Base-by-base conservation (phyloP, 2,797 vertebrate genomes). In the Lepus oiostolus region DNA sequence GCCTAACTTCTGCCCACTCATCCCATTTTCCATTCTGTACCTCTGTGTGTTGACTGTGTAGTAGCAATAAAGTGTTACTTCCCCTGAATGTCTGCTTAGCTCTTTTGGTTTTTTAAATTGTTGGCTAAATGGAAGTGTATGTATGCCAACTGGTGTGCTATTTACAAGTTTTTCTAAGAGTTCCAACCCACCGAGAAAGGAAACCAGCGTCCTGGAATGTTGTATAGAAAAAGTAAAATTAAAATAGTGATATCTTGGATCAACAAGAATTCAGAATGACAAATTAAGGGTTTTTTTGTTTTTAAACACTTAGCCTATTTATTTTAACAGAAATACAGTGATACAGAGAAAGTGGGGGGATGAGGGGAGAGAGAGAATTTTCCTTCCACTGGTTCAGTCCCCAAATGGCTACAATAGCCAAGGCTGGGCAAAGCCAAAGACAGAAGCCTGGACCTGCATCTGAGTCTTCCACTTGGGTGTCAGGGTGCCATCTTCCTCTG, bases 131-230 rank as follows among this genome's bases (percentile, higher is more conserved):
- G 11, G 70, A 71, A 60, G 19, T 7, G 11, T n/a, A 2, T 28
- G 54, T 42, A 22, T 88, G 28, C 65, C 75, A 68, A 13, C 30
- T 79, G 88, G 10, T 84, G 30, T 87, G 35, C n/a, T 67, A 6
- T 63, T 74, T 85, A 50, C 17, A 85, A 17, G 47, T 95, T 95
- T 60, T 70, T 30, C 28, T 47, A 47, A 72, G 30, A 84, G 42
- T 21, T 60, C 35, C 35, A 88, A 28, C n/a, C n/a, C 58, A 30
- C 9, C 19, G 26, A 72, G 11, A 38, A 79, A 65, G 42, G 67
- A 89, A 72, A 7, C 19, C 16, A 38, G 38, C 32, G 19, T 47
- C 47, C 63, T 86, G 14, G 38, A 88, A 72, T 84, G 16, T 79
- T n/a, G 42, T 1, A 63, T 50, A 83, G 38, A 68, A 28, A 82